Percentiles rank a stretch among this genome's conserved stretches.
phyloP scores from a whole-genome alignment of 2,797 vertebrate genomes.

The Podargus strigoides region DNA sequence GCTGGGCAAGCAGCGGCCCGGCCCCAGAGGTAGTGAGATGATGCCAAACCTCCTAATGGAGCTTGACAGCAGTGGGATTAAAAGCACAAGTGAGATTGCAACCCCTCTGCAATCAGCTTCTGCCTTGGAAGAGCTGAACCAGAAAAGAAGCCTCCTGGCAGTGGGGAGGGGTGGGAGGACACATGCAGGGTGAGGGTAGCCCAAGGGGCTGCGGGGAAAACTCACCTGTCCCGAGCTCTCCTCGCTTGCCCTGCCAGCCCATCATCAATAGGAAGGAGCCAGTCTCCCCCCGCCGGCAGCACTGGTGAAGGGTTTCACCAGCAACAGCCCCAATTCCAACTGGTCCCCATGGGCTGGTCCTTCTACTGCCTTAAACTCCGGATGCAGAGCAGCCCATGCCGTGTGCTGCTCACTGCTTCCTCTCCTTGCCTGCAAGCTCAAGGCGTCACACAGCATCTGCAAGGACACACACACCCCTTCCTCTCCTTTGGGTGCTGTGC shows the following conservation, averaged over 20 bases:
- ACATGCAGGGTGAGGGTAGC: fast-evolving
- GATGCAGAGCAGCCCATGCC: not conserved
- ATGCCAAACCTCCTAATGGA: constrained; percentile 74
- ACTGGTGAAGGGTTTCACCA: not conserved
- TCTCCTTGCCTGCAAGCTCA: fast-evolving
- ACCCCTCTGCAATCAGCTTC: constrained; percentile 29
- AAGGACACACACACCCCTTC: not conserved
- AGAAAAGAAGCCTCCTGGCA: constrained; percentile 55
- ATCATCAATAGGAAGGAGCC: not conserved
- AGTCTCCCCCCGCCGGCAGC: not conserved
- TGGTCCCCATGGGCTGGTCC: not conserved
- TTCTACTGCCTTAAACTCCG: not conserved
- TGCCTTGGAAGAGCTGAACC: constrained; percentile 67
- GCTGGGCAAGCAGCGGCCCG: constrained; percentile 1
- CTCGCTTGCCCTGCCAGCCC: not conserved
- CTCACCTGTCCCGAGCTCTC: not conserved
- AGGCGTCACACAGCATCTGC: not conserved
- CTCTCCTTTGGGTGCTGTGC: not conserved
- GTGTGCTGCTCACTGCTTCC: fast-evolving
- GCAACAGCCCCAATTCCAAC: not conserved
- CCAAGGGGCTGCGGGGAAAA: not conserved
- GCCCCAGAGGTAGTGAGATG: constrained; percentile 67
- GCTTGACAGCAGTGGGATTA: constrained; percentile 74
- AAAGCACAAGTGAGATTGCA: constrained; percentile 63
- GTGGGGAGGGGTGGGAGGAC: not conserved